These are phyloP conservation scores for Serranus cabrilla DNA, from an alignment of 2,797 vertebrate genomes.

Conservation along the genomic window DNA sequence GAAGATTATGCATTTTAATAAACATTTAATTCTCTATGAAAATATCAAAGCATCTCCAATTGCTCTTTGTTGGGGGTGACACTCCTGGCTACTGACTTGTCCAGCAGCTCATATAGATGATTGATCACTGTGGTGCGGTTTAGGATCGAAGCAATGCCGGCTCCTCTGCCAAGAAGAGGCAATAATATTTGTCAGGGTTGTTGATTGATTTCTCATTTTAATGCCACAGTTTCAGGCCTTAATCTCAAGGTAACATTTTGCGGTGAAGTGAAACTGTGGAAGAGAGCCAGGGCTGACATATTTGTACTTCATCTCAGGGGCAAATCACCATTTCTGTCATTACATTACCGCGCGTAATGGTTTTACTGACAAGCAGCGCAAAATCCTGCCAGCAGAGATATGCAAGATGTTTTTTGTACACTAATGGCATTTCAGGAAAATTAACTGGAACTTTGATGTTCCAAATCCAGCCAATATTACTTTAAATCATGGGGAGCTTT, in stretches of 20 bases:
- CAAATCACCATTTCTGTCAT: conserved; percentile 62
- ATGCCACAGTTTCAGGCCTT: conserved; percentile 51
- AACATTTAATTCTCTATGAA: conserved; percentile 21
- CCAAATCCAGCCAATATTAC: conserved; percentile 32
- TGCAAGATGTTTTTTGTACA: conserved; percentile 29
- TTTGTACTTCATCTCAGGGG: conserved; percentile 61
- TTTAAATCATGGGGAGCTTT: conserved; percentile 32
- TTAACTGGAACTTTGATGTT: conserved; percentile 46
- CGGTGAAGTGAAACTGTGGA: conserved; percentile 48
- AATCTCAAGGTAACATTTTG: conserved; percentile 70
- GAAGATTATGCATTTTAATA: conserved; percentile 20
- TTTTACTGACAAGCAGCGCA: conserved; percentile 57
- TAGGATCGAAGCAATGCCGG: conserved; percentile 45
- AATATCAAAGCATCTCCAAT: conserved; percentile 11
- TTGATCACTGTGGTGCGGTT: conserved; percentile 41
- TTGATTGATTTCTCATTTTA: conserved; percentile 72
- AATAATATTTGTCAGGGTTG: conserved; percentile 63
- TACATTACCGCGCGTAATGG: conserved; percentile 58
- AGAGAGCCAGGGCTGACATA: conserved; percentile 52
- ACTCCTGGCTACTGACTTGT: conserved; percentile 31
- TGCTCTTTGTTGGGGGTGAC: conserved; percentile 37
- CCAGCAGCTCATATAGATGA: conserved; percentile 46
- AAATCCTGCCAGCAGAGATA: conserved; percentile 49
- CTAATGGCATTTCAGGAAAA: conserved; percentile 50
- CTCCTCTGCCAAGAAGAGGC: conserved; percentile 60